A percentile compares a stretch with the other conserved stretches of the same genome.
phyloP scores from a whole-genome alignment of 2,888 invertebrate genomes.

The Epirrhoe alternata region DNA sequence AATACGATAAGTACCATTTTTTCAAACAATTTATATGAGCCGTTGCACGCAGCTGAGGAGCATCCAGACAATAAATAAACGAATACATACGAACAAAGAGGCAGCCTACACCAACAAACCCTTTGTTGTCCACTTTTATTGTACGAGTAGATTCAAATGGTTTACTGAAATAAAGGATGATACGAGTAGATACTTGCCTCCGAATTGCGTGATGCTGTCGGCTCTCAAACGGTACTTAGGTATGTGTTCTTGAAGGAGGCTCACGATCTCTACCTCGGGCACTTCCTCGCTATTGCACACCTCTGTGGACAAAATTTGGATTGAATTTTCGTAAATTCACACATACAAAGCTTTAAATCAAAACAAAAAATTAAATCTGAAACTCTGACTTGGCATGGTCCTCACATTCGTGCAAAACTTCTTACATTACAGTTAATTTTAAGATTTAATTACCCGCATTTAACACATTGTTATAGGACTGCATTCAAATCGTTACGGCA shows the following conservation, averaged over 20 bases:
- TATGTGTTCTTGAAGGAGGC: conserved; percentile 97
- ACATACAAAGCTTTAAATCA: conserved; percentile 5
- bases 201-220: conserved; percentile 96
- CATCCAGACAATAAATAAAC: conserved; percentile 29
- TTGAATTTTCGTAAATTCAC: conserved; percentile 9
- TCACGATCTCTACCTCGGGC: conserved; percentile 98
- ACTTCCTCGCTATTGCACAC: conserved; percentile 96
- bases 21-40: conserved; percentile 18
- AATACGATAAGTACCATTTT: conserved; percentile 14
- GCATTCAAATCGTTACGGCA: background rate
- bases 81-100: conserved; percentile 32
- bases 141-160: conserved; percentile 13
- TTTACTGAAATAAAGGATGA: conserved; percentile 48
- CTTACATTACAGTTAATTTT: background rate
- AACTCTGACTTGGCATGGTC: background rate
- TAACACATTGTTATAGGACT: conserved; percentile 1
- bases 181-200: conserved; percentile 86
- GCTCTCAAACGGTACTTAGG: conserved; percentile 97
- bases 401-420: background rate
- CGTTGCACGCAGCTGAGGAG: conserved; percentile 23
- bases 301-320: conserved; percentile 86
- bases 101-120: conserved; percentile 26
- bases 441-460: background rate
- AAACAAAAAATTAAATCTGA: background rate
- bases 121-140: conserved; percentile 17